Evolutionary conservation across 2,888 invertebrate species (phyloP), one percentile per base, ranked within the genome.

Genomic region (Tinea semifulvella): DNA sequence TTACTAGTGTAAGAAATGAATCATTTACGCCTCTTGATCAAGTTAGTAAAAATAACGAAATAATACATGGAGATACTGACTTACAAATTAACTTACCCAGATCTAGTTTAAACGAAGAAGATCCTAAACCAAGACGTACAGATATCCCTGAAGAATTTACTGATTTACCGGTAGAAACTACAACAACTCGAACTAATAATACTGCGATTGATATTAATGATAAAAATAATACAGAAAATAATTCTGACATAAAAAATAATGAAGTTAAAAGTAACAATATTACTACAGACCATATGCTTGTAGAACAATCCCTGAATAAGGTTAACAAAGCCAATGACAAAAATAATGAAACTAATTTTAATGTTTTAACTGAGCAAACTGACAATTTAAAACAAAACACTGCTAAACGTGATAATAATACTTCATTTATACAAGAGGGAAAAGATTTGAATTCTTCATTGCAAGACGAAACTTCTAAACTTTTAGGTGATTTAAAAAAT

Each of bases 81-180:
- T 14, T 31, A 2, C 3, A 4, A 31, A 2, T 14, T 31, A 31
- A 31, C 11, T 31, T 14, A n/a, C 4, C 31, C n/a, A 13, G 14
- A 13, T 7, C 11, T 31, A 7, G 14, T 31, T 2, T 11, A 14
- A 13, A 31, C 13, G 31, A 31, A 13, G 13, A 31, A 14, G 14
- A 2, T 2, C 13, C 20, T n/a, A 8, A 47, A 48, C 50, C 45
- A 25, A 50, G 49, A 38, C 54, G 55, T 22, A 48, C 52, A 28
- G 50, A 56, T 43, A 54, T 52, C 47, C 31, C 49, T 11, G 49
- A 46, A 18, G 44, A 50, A 40, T 49, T 48, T 46, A 48, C 44
- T 11, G 49, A 48, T 28, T 31, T 43, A 26, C 42, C 25, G 19
- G 39, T 44, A 2, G 48, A 47, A 19, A 18, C 35, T 4, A 39